Conservation (phyloP, 1,140 invertebrate species). For the Hestina assimilis region DNA sequence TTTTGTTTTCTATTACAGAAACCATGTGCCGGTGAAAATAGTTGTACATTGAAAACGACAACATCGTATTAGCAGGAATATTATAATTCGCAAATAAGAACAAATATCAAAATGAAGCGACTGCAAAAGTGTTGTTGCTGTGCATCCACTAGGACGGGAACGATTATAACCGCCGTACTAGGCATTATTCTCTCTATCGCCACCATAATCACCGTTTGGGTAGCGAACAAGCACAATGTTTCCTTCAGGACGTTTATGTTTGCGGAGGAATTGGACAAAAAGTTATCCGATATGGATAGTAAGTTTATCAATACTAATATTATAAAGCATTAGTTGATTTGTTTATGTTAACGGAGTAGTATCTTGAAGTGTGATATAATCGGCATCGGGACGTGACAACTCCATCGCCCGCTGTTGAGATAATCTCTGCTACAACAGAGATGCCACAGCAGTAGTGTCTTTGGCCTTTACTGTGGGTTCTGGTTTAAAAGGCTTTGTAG, state of each 20-base stretch:
- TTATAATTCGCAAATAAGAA: slow-evolving; percentile 5
- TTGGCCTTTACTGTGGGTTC: too few species aligned
- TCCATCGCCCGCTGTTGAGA: too few species aligned
- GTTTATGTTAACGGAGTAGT: too few species aligned
- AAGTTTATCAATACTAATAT: too few species aligned
- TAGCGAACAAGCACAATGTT: slow-evolving; percentile 50
- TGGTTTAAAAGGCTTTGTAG: too few species aligned
- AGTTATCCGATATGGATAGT: slow-evolving; percentile 79
- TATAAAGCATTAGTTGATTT: too few species aligned
- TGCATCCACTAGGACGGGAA: slow-evolving; percentile 83
- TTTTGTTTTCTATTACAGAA: slow-evolving; percentile 38
- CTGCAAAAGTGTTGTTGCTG: slow-evolving; percentile 82
- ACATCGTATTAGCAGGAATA: background rate
- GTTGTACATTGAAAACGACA: background rate
- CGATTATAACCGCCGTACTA: slow-evolving; percentile 83
- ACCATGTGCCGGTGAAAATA: slow-evolving; percentile 45
- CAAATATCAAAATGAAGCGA: slow-evolving; percentile 36
- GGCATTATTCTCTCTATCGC: slow-evolving; percentile 81
- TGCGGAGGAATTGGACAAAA: slow-evolving; percentile 75
- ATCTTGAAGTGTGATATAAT: too few species aligned
- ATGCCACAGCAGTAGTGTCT: too few species aligned
- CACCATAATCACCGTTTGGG: slow-evolving; percentile 71
- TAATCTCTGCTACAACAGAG: too few species aligned
- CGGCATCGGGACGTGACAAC: too few species aligned
- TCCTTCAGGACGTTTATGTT: slow-evolving; percentile 86